Percentiles rank a stretch among this genome's conserved stretches.
Conservation (phyloP, 2,888 invertebrate species). For the Melipona beecheii region DNA sequence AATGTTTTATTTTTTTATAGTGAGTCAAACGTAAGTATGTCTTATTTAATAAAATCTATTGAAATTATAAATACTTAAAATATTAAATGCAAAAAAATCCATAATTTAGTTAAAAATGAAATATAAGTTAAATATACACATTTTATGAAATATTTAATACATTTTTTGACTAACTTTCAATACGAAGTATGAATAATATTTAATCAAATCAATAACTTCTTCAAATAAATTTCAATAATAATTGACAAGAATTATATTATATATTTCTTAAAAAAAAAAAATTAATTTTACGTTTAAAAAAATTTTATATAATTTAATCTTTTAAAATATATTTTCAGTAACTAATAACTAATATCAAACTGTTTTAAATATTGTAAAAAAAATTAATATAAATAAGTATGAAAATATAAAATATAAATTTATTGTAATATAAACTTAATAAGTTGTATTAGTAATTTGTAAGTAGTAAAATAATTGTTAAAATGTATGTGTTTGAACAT, state of each 20-base stretch:
- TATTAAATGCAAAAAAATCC: conserved; percentile 7
- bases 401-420: background rate
- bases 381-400: background rate
- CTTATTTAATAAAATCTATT: background rate
- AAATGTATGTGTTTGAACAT: background rate
- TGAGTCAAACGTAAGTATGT: conserved; percentile 42
- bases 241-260: background rate
- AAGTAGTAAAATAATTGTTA: background rate
- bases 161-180: conserved; percentile 22
- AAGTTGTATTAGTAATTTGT: background rate
- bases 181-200: background rate
- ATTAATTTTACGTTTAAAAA: background rate
- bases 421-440: background rate
- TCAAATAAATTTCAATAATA: conserved; percentile 7
- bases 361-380: background rate
- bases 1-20: conserved; percentile 47
- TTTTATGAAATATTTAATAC: conserved; percentile 1
- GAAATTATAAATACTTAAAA: background rate
- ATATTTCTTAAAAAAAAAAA: background rate
- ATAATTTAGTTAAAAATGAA: conserved; percentile 8
- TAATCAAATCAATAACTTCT: conserved; percentile 44
- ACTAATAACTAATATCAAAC: background rate
- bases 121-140: background rate
- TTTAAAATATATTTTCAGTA: background rate
- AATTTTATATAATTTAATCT: background rate